Percentiles rank a stretch among this genome's conserved stretches.
phyloP scores from a whole-genome alignment of 2,797 vertebrate species.

The Rhincodon typus region DNA sequence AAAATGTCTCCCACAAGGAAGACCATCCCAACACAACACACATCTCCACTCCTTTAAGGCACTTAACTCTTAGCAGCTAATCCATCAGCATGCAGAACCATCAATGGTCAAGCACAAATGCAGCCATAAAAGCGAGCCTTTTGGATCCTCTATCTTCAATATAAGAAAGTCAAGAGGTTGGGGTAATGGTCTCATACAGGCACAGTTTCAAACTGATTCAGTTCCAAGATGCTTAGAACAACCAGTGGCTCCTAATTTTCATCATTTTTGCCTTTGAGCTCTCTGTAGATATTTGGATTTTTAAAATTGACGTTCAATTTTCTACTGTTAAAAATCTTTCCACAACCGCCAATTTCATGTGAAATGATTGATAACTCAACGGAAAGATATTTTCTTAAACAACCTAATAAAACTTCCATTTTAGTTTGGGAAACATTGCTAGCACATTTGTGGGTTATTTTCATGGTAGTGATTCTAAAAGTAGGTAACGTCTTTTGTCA shows the following conservation, averaged over 20 bases:
- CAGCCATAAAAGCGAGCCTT: neutral
- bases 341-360: neutral
- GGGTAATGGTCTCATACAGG: neutral
- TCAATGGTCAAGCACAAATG: neutral
- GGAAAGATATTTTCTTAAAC: neutral
- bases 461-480: neutral
- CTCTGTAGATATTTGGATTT: neutral
- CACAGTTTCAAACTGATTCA: neutral
- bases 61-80: neutral
- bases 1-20: neutral
- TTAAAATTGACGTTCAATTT: neutral
- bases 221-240: neutral
- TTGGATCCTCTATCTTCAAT: neutral
- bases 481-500: neutral
- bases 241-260: neutral
- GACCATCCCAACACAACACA: neutral
- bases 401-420: neutral
- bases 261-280: neutral
- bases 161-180: neutral
- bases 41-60: neutral
- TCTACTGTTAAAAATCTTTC: neutral
- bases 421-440: neutral
- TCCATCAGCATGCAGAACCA: too few relatives aligned
- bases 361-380: neutral
- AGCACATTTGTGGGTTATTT: neutral